These are phyloP conservation scores for Rhogogaster chlorosoma DNA, from an alignment of 2,888 invertebrate species.

Conservation along the genomic window DNA sequence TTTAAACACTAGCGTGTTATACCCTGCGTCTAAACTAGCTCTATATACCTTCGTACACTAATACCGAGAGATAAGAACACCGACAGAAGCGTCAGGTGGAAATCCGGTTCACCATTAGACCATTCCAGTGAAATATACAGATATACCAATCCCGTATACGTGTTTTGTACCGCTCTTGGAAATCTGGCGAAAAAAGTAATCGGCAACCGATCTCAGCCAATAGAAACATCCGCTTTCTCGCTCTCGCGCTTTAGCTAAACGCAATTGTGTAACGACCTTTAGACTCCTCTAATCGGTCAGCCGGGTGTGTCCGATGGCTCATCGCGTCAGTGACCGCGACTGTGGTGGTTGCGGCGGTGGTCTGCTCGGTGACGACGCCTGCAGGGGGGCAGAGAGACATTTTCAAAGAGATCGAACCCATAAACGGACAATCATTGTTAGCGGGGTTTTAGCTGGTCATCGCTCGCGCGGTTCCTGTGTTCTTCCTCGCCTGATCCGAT, in stretches of 20 bases:
- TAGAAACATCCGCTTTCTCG: not conserved
- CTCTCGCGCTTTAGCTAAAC: not conserved
- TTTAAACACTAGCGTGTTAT: not conserved
- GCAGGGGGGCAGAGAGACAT: conserved; percentile 40
- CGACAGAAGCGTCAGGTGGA: not conserved
- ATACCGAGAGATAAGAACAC: not conserved
- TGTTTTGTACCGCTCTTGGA: not conserved
- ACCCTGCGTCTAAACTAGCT: not conserved
- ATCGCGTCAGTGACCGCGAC: conserved; percentile 50
- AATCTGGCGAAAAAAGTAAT: conserved; percentile 4
- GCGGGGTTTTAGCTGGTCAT: conserved; percentile 62
- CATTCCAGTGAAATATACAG: not conserved
- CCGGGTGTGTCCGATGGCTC: conserved; percentile 50
- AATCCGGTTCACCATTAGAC: not conserved
- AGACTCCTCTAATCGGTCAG: conserved; percentile 45
- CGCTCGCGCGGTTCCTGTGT: conserved; percentile 52
- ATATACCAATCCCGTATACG: not conserved
- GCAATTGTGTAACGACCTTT: conserved; percentile 46
- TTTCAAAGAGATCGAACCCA: conserved; percentile 53
- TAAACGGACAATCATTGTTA: conserved; percentile 55
- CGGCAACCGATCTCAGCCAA: not conserved
- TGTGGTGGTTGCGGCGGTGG: conserved; percentile 25
- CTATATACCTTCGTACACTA: not conserved
- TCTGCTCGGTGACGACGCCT: conserved; percentile 31
- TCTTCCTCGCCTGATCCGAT: conserved; percentile 49